Evolutionary conservation across 2,797 vertebrate species (phyloP), one percentile per base, ranked within the genome.

Genomic region (Lagorchestes hirsutus): DNA sequence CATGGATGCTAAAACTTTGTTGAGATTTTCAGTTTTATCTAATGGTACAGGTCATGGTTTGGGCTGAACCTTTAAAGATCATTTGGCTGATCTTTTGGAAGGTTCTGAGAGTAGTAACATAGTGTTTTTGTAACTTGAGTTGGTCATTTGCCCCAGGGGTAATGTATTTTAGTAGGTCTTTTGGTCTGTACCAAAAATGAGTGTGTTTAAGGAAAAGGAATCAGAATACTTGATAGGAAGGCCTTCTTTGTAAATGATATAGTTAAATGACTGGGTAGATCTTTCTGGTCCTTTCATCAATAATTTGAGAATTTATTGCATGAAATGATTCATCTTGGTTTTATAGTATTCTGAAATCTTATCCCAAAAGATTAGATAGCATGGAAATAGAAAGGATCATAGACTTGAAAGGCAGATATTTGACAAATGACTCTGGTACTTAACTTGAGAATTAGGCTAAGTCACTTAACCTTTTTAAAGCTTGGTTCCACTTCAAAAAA

Each of bases 1-100:
- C 14, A 6, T n/a, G 34, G 4, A 29, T 90, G 46, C 87, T 29
- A 24, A 50, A 54, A 46, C 9, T 90, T 29, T 67, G 62, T 67
- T 34, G 92, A 40, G 29, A 24, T 55, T 96, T 96, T 27, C 46
- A 67, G 29, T 59, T 92, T 52, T 50, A 95, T 54, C 92, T 56
- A 62, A 54, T 1, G 91, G 54, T 62, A 95, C 40, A 55, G 92
- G 29, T 34, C 46, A 4, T 16, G 1, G 40, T 90, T 90, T 46
- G 34, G 18, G 46, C 28, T 90, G 40, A 54, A 54, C 87, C 46
- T 54, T 54, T 90, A 22, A 46, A 90, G 87, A 52, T 28, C 46
- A 90, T 90, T 50, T 46, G 46, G 1, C 50, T 90, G 87, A 46
- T 90, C 28, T 90, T 90, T 52, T 28, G 16, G 59, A 67, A 62